Evolutionary conservation across 2,888 invertebrate genomes (phyloP), one percentile per base, ranked within the genome.

Genomic region (Portevinia maculata): DNA sequence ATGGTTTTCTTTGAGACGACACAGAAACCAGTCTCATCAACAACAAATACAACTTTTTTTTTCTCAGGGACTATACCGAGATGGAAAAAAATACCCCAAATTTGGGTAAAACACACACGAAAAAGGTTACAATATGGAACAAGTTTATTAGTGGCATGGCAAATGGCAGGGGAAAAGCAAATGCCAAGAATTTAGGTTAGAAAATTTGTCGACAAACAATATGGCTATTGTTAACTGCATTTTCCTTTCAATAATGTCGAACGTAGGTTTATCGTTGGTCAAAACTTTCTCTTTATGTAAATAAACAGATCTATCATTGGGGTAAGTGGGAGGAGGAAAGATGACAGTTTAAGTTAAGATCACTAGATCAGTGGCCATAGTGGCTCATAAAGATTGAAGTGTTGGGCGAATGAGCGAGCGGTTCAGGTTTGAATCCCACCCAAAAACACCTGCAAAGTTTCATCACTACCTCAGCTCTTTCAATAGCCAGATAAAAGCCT

Each of bases 71-170:
- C 44, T 28, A 53, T 37, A 15, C 37, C 34, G 28, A 44, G 71
- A 67, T 52, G 71, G 52, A 62, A 62, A 71, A 71, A n/a, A n/a
- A 41, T 44, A 15, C 60, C 24, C 71, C 34, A 60, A 60, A 71
- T 52, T 60, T 39, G 34, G 44, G 53, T 62, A 71, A 60, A 28
- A 62, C 60, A 71, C 59, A 37, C 59, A 59, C 60, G 60, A 50
- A 30, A 53, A 71, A 71, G 60, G 71, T 60, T 52, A 44, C 39
- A 5, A 30, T 15, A 30, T 2, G 24, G 24, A 48, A 69, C 48
- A 39, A 39, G 57, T 64, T n/a, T 48, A 21, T 32, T 34, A 46
- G 13, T 46, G 19, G 39, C 39, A 39, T 24, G 24, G 2, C 5
- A 24, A 24, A 53, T 55, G 55, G 46, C 15, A 34, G 17, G 28